Evolutionary conservation across 2,888 invertebrate species (phyloP).

Genomic region (Autographa pulchrina): DNA sequence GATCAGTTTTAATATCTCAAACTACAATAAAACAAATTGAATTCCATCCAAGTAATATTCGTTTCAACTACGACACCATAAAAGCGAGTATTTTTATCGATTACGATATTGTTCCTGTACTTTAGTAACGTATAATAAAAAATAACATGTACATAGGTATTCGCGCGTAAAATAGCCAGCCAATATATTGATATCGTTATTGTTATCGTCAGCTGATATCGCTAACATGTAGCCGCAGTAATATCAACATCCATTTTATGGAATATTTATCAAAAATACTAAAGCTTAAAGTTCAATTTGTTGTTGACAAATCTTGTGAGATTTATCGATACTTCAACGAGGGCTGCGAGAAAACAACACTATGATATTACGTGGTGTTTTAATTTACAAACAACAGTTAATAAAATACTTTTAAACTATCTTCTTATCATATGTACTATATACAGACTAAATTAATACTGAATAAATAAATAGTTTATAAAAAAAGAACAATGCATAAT

Average conservation of each 20-base stretch:
- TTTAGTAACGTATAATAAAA: not conserved
- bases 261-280: conserved; percentile 10
- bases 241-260: conserved; percentile 8
- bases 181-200: conserved; percentile 15
- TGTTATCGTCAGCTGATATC: conserved; percentile 22
- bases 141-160: not conserved
- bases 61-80: too few relatives aligned
- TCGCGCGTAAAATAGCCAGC: conserved; percentile 3
- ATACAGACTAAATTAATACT: too few relatives aligned
- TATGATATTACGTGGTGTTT: not conserved
- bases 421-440: too few relatives aligned
- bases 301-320: not conserved
- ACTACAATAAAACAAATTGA: too few relatives aligned
- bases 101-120: too few relatives aligned
- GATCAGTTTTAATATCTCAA: too few relatives aligned
- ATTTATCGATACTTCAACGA: not conserved
- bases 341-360: not conserved
- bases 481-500: too few relatives aligned
- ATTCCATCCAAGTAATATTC: too few relatives aligned
- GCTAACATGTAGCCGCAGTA: conserved; percentile 5
- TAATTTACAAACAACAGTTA: not conserved
- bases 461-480: too few relatives aligned
- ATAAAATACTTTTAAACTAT: too few relatives aligned
- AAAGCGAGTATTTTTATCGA: too few relatives aligned
- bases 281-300: conserved; percentile 5